phyloP scores from a whole-genome alignment of 2,113 vertebrate species.

The Colinus virginianus region DNA sequence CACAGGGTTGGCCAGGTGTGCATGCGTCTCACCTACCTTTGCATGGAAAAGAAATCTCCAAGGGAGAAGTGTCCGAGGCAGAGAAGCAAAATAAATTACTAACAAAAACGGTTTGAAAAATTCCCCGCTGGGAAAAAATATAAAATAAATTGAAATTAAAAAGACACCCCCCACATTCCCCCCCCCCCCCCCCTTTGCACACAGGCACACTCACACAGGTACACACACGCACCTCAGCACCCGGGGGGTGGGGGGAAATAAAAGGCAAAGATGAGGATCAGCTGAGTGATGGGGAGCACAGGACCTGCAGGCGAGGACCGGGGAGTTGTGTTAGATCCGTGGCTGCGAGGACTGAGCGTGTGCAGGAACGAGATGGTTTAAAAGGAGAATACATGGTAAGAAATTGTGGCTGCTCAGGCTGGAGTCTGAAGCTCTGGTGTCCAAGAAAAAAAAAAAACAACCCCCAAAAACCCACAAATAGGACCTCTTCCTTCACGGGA shows the following conservation, averaged over 20 bases:
- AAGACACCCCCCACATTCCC: neutral
- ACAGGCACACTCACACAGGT: constrained; percentile 25
- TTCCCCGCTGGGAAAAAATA: neutral
- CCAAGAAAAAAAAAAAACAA: neutral
- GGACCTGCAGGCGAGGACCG: constrained; percentile 60
- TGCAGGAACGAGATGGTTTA: constrained; percentile 63
- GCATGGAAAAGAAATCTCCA: constrained; percentile 75
- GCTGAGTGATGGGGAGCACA: constrained; percentile 72
- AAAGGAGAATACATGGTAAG: constrained; percentile 71
- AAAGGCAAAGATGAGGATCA: constrained; percentile 65
- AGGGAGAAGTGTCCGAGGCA: constrained; percentile 68
- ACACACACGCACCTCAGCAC: constrained; percentile 41
- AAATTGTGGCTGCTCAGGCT: constrained; percentile 45
- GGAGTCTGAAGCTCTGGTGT: constrained; percentile 36
- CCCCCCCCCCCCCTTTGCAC: neutral
- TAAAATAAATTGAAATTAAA: neutral
- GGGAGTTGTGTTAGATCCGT: constrained; percentile 70
- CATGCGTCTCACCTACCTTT: constrained; percentile 72
- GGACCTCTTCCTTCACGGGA: neutral
- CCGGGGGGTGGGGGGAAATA: neutral
- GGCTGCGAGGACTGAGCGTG: constrained; percentile 65
- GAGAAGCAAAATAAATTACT: constrained; percentile 66
- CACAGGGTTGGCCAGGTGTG: constrained; percentile 52
- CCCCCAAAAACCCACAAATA: neutral
- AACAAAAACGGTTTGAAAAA: constrained; percentile 48